Conservation (phyloP, 2,113 vertebrate species). For the Malurus alboscapulatus region DNA sequence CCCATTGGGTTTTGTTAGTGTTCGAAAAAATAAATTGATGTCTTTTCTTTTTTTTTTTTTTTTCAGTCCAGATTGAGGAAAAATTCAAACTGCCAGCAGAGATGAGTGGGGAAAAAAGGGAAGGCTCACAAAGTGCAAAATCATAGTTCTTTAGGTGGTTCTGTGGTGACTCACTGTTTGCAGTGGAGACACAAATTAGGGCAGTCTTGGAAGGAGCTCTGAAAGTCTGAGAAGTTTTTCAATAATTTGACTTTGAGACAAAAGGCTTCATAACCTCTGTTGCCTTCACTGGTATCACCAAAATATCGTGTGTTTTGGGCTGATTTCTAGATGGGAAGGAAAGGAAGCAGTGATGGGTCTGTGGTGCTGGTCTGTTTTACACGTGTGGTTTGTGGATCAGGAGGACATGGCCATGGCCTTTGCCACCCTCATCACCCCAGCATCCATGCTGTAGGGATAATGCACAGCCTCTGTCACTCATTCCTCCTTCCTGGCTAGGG, state of each 20-base stretch:
- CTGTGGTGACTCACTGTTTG: background rate
- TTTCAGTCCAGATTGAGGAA: background rate
- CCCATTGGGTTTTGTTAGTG: conserved; percentile 43
- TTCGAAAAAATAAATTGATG: conserved; percentile 37
- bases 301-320: background rate
- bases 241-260: background rate
- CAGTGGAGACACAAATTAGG: background rate
- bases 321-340: background rate
- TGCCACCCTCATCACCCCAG: background rate
- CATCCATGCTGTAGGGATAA: background rate
- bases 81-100: conserved; percentile 26
- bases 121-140: background rate
- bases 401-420: background rate
- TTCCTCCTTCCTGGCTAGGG: background rate
- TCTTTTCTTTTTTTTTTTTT: background rate
- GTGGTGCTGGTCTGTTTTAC: background rate
- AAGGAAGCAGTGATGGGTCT: background rate
- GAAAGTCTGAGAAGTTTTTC: background rate
- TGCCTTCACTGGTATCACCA: background rate
- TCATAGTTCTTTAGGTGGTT: background rate
- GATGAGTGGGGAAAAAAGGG: background rate
- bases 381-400: background rate
- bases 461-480: background rate
- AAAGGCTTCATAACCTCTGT: background rate
- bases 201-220: background rate